A percentile compares a stretch with the other conserved stretches of the same genome.
These are phyloP conservation scores for Triops longicaudatus DNA, from an alignment of 1,140 invertebrate species.

Conservation along the genomic window DNA sequence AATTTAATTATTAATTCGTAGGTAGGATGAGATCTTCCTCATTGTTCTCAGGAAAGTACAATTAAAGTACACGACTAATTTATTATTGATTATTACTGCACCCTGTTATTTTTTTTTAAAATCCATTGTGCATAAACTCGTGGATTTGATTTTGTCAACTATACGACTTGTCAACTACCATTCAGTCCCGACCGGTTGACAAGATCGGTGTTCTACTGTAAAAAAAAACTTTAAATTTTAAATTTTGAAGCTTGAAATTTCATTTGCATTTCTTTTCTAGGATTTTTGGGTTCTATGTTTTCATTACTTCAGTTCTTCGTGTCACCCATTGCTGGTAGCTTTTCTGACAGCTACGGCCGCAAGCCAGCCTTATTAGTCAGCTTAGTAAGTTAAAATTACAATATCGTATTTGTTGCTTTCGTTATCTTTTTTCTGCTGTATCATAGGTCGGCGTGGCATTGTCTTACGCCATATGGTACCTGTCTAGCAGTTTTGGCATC, in stretches of 20 bases:
- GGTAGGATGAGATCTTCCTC: too few relatives aligned
- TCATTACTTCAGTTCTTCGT: slow-evolving; percentile 92
- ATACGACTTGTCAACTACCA: slow-evolving; percentile 11
- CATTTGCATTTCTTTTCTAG: slow-evolving; percentile 42
- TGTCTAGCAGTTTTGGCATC: slow-evolving; percentile 75
- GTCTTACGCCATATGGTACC: slow-evolving; percentile 82
- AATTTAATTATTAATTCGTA: too few relatives aligned
- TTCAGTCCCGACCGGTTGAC: too few relatives aligned
- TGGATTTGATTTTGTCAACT: slow-evolving; percentile 4
- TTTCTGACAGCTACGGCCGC: slow-evolving; percentile 92
- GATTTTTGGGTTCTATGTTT: slow-evolving; percentile 91
- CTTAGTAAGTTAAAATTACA: slow-evolving; percentile 53
- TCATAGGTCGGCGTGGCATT: slow-evolving; percentile 66
- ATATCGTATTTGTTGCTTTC: slow-evolving; percentile 23
- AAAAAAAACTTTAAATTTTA: too few relatives aligned
- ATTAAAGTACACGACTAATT: too few relatives aligned
- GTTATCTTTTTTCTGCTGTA: slow-evolving; percentile 31
- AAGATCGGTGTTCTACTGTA: too few relatives aligned
- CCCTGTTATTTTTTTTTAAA: too few relatives aligned
- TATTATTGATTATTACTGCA: too few relatives aligned
- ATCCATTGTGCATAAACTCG: too few relatives aligned
- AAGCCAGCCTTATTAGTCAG: slow-evolving; percentile 75
- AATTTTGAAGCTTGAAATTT: too few relatives aligned
- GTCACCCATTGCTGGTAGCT: slow-evolving; percentile 84
- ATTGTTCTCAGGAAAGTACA: too few relatives aligned